Conservation (phyloP, 2,888 invertebrate species). For the Alsophila aescularia region DNA sequence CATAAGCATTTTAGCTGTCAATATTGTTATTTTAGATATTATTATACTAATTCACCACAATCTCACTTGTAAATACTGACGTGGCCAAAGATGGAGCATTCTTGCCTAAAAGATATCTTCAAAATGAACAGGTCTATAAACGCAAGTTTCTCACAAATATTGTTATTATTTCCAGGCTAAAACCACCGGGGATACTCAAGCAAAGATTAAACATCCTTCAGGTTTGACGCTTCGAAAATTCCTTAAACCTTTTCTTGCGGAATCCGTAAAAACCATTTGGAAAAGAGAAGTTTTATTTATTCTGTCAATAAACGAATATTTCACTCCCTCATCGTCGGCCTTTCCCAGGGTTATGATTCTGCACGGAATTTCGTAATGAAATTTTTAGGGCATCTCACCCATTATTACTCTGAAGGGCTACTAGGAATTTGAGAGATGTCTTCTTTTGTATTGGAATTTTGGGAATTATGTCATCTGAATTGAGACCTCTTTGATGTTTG, state of each 20-base stretch:
- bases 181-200: too few relatives aligned
- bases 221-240: conserved; percentile 9
- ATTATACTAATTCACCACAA: too few relatives aligned
- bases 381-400: conserved; percentile 46
- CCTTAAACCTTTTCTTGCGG: conserved; percentile 16
- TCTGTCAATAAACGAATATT: conserved; percentile 37
- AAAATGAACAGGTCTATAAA: too few relatives aligned
- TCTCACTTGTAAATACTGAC: too few relatives aligned
- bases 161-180: too few relatives aligned
- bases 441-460: conserved; percentile 5
- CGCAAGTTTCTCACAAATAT: too few relatives aligned
- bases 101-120: too few relatives aligned
- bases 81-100: too few relatives aligned
- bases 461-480: background rate
- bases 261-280: conserved; percentile 22
- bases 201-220: conserved; percentile 11
- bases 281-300: conserved; percentile 32
- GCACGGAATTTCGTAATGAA: conserved; percentile 68
- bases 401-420: conserved; percentile 7
- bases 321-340: conserved; percentile 26
- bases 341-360: conserved; percentile 57
- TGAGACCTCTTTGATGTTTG: conserved; percentile 1
- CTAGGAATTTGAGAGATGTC: background rate
- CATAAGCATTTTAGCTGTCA: too few relatives aligned
- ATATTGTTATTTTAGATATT: too few relatives aligned